Evolutionary conservation across 2,113 vertebrate species (phyloP), one percentile per base, ranked within the genome.

Genomic region (Xenus cinereus): DNA sequence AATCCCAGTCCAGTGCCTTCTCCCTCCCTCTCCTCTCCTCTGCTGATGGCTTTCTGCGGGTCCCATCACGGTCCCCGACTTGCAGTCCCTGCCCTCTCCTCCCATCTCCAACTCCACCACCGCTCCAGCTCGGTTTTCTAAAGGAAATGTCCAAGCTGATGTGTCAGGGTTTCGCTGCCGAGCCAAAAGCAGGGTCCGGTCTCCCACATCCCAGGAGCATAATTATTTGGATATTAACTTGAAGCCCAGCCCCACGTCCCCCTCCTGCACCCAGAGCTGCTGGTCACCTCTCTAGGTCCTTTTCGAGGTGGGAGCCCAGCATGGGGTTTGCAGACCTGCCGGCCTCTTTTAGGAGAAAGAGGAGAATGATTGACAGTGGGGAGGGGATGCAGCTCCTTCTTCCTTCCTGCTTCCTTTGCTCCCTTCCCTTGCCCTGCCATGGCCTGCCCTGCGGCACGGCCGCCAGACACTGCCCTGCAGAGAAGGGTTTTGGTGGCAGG

Each of bases 401-500:
- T 96, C 97, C 92, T 95, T 96, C 96, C 95, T 95, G 91, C 66
- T 95, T 94, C 96, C 93, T 94, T 79, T 85, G 33, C 89, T 94
- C 71, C 75, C 51, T 92, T 93, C 85, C 85, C 79, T 46, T 81
- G 56, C 60, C 88, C 90, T 93, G 50, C 82, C 72, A 23, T 7
- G 13, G 71, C 84, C 43, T 89, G 78, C n/a, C 50, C 73, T 59
- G 63, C 0, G 0, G 60, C 64, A 51, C 7, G 21, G 6, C 76
- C 2, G 10, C 71, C 54, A 71, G 90, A 48, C 20, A 7, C 20
- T 53, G 67, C 67, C 51, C 37, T 45, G 43, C 10, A 46, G 33
- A 71, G 68, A 84, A 87, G 32, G 35, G 5, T 7, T 91, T 62
- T 4, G 9, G 35, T 62, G 80, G 23, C 21, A 48, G n/a, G 24